Evolutionary conservation across 2,888 invertebrate species (phyloP).

Genomic region (Caenorhabditis angaria): DNA sequence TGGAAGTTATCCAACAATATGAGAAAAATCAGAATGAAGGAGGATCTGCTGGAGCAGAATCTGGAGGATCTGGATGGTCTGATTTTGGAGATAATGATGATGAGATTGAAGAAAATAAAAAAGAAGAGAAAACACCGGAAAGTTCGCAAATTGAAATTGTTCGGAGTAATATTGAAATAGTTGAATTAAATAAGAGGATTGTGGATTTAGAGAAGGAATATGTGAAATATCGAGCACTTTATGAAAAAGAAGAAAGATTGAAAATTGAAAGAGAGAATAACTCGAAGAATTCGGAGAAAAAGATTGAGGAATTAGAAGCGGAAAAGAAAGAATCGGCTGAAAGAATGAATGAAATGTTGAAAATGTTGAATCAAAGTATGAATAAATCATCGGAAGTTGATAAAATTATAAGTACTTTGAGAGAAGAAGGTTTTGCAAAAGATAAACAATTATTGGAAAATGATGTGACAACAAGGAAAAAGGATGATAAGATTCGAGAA

Average conservation of each 20-base stretch:
- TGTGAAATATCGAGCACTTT: constrained; percentile 9
- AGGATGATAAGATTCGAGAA: constrained; percentile 45
- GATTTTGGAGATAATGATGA: constrained; percentile 50
- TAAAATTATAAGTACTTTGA: constrained; percentile 11
- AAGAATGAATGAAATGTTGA: constrained; percentile 29
- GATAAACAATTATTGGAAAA: constrained; percentile 31
- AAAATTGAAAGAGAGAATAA: constrained; percentile 23
- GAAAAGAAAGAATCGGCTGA: constrained; percentile 41
- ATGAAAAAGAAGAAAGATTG: constrained; percentile 25
- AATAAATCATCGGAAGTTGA: constrained; percentile 30
- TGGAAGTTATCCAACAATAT: constrained; percentile 12
- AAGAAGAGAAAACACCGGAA: constrained; percentile 36
- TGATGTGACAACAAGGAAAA: constrained; percentile 28
- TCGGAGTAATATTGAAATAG: constrained; percentile 33
- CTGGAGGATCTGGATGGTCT: constrained; percentile 58
- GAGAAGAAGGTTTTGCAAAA: constrained; percentile 31
- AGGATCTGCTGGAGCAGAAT: constrained; percentile 32
- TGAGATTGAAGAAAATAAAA: constrained; percentile 28
- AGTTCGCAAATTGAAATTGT: constrained; percentile 18
- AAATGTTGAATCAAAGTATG: constrained; percentile 22
- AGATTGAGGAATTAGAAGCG: constrained; percentile 22
- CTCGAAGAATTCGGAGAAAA: constrained; percentile 16
- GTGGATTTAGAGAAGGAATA: constrained; percentile 28
- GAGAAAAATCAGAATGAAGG: constrained; percentile 21
- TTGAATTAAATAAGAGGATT: constrained; percentile 31